Evolutionary conservation across 2,113 vertebrate genomes (phyloP).

Genomic region (Bothrops jararaca): DNA sequence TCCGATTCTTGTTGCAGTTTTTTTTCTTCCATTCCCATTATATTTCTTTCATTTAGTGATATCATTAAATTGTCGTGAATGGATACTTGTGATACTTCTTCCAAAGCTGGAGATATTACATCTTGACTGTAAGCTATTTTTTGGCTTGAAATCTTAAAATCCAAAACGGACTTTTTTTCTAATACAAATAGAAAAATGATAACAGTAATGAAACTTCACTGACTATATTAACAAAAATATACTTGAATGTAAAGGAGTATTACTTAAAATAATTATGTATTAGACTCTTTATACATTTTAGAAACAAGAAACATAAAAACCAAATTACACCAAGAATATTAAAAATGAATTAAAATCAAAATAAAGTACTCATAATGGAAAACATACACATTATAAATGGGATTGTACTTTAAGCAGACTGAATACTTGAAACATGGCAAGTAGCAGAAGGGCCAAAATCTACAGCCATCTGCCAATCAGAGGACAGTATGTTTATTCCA

Average conservation of each 20-base stretch:
- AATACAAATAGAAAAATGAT: background rate
- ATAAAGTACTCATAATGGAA: background rate
- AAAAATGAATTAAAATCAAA: background rate
- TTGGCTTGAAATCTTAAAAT: constrained; percentile 65
- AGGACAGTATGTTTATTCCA: background rate
- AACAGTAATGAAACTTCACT: background rate
- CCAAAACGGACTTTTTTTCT: constrained; percentile 85
- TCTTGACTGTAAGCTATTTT: constrained; percentile 61
- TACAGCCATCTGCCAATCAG: background rate
- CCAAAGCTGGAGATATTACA: constrained; percentile 67
- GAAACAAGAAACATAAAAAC: background rate
- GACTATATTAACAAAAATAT: background rate
- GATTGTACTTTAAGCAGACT: background rate
- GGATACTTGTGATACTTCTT: constrained; percentile 53
- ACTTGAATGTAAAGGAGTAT: background rate
- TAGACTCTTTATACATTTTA: background rate
- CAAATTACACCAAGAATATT: background rate
- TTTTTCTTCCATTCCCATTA: constrained; percentile 7
- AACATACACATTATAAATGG: background rate
- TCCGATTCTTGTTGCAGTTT: background rate
- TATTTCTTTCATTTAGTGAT: background rate
- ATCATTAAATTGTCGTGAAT: background rate
- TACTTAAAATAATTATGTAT: background rate
- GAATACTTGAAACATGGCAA: background rate
- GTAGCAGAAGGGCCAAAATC: background rate